Evolutionary conservation across 2,888 invertebrate genomes (phyloP).

Genomic region (Sipunculus nudus): DNA sequence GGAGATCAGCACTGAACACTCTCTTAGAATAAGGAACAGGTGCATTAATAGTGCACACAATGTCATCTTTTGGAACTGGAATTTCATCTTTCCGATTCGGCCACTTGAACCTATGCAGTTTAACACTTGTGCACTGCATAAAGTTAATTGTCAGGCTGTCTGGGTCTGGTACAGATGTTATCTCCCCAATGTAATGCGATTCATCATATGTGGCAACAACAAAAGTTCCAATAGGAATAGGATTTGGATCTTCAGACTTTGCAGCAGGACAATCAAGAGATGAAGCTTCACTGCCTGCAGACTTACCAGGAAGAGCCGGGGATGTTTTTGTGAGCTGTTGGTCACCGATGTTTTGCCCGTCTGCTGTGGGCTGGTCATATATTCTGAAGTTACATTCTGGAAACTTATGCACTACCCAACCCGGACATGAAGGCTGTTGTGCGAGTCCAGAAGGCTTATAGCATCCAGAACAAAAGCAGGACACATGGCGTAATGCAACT

Average conservation of each 20-base stretch:
- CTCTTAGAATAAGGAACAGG: neutral
- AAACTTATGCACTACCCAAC: too few relatives aligned
- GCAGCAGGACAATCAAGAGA: neutral
- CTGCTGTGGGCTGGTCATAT: too few relatives aligned
- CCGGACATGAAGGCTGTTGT: too few relatives aligned
- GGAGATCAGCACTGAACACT: neutral
- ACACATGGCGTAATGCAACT: too few relatives aligned
- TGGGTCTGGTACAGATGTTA: neutral
- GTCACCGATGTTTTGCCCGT: too few relatives aligned
- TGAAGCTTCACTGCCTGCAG: neutral
- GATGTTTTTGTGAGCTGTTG: too few relatives aligned
- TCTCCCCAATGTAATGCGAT: neutral
- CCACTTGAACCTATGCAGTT: neutral
- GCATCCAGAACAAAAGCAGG: too few relatives aligned
- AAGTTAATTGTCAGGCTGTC: neutral
- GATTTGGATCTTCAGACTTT: neutral
- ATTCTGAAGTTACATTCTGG: too few relatives aligned
- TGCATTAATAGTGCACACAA: neutral
- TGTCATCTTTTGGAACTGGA: neutral
- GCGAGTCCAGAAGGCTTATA: too few relatives aligned
- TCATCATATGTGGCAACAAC: neutral
- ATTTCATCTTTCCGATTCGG: neutral
- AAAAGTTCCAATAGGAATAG: neutral
- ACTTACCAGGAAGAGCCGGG: neutral
- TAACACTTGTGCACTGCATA: neutral